A percentile compares a stretch with the other conserved stretches of the same genome.
Conservation (phyloP, 2,113 vertebrate species). For the Mionectes macconnelli region DNA sequence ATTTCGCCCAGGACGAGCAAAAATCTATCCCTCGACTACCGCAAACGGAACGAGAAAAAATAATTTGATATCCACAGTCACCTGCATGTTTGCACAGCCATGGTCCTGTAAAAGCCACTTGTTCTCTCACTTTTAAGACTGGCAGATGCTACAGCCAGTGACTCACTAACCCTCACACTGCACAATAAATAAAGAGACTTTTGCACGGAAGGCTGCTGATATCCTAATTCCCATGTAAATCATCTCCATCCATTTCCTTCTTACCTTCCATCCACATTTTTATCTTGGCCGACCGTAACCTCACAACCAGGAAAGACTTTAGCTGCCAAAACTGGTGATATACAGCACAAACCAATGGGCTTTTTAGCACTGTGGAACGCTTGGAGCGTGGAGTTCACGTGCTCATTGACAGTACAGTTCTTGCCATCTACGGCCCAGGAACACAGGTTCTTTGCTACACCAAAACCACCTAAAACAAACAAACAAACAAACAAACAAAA, state of each 20-base stretch:
- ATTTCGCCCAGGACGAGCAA: neutral
- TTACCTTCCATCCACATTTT: slow-evolving; percentile 55
- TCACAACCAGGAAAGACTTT: slow-evolving; percentile 82
- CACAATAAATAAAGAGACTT: neutral
- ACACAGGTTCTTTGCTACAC: slow-evolving; percentile 81
- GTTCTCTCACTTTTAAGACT: neutral
- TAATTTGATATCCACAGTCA: neutral
- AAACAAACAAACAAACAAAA: neutral
- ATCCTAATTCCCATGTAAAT: neutral
- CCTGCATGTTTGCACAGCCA: neutral
- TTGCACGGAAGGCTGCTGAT: neutral
- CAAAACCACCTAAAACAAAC: slow-evolving; percentile 77
- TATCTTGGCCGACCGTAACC: slow-evolving; percentile 77
- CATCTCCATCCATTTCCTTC: neutral
- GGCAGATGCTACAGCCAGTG: neutral
- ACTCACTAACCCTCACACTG: neutral
- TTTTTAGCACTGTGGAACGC: slow-evolving; percentile 78
- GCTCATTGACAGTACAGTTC: slow-evolving; percentile 74
- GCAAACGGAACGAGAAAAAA: neutral
- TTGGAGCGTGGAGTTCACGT: slow-evolving; percentile 72
- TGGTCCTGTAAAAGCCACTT: neutral
- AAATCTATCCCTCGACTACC: neutral
- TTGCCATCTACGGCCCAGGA: slow-evolving; percentile 85
- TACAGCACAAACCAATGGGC: slow-evolving; percentile 82
- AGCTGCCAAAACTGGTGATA: slow-evolving; percentile 80